Evolutionary conservation across 2,888 invertebrate species (phyloP), one percentile per base, ranked within the genome.

Genomic region (Neoscelio sp.): DNA sequence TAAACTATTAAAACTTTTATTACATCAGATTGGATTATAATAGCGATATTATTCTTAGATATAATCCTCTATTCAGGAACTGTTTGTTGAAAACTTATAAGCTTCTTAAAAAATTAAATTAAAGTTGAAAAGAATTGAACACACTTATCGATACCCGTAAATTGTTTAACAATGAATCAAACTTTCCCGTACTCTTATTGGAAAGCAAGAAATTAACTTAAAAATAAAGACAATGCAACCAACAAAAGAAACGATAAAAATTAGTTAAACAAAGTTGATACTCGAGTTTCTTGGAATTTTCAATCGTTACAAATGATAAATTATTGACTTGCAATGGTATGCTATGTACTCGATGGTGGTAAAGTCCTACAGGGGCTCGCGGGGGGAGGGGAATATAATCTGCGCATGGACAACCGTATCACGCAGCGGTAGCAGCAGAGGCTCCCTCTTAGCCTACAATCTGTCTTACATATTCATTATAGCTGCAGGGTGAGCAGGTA

Each of bases 401-500:
- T 87, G 84, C 84, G 83, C 81, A 88, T 87, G 88, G 87, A 89
- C 89, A 88, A 88, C 87, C 89, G 88, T 89, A 89, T 89, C 89
- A 87, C 88, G 88, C 88, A 87, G 89, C 89, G 84, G 89, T 89
- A 90, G 89, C 88, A 80, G 83, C 85, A 83, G 86, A 87, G 87
- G 88, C 87, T 89, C 87, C 86, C 89, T 89, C 89, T 90, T 90
- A 89, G 89, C 86, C 89, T 89, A 89, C 89, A 90, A 90, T 89
- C 89, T 89, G 89, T 89, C 90, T 89, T 90, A 90, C 90, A 90
- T 90, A 90, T 90, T 90, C 90, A 90, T 90, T 90, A 90, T 90
- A 87, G 89, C 90, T 89, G 82, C 84, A 87, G 90, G 89, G 88
- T 86, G 87, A 89, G 86, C 88, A 83, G 88, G 89, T 89, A 90